These are phyloP conservation scores for Drosophila conformis DNA, from an alignment of 2,888 invertebrate species.

Conservation along the genomic window DNA sequence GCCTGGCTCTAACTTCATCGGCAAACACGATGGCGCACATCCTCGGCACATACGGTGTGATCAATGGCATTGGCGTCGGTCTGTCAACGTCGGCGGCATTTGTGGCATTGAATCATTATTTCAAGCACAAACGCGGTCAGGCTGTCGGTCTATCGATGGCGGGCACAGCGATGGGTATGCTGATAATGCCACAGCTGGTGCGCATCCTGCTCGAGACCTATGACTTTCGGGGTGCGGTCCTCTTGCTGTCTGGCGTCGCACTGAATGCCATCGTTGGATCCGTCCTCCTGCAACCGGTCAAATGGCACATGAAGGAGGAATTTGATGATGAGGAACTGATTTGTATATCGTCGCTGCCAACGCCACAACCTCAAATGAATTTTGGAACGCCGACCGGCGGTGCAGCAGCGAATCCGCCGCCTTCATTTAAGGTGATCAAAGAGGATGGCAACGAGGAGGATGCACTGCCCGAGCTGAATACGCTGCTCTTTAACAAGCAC, in stretches of 20 bases:
- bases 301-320: slow-evolving; percentile 88
- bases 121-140: slow-evolving; percentile 91
- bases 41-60: slow-evolving; percentile 90
- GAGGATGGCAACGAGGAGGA: slow-evolving; percentile 88
- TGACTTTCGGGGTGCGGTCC: slow-evolving; percentile 89
- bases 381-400: slow-evolving; percentile 20
- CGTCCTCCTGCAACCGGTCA: slow-evolving; percentile 89
- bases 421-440: slow-evolving; percentile 89
- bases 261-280: slow-evolving; percentile 89
- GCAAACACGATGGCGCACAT: slow-evolving; percentile 90
- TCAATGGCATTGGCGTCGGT: slow-evolving; percentile 92
- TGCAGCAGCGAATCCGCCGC: slow-evolving; percentile 44
- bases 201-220: slow-evolving; percentile 88
- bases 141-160: slow-evolving; percentile 93
- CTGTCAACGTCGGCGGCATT: slow-evolving; percentile 91
- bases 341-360: slow-evolving; percentile 72
- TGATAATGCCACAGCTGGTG: slow-evolving; percentile 92
- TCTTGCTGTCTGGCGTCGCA: slow-evolving; percentile 89
- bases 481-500: slow-evolving; percentile 83
- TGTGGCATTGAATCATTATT: slow-evolving; percentile 92
- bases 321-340: slow-evolving; percentile 83
- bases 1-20: slow-evolving; percentile 89
- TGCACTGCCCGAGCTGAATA: slow-evolving; percentile 84
- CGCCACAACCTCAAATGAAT: slow-evolving; percentile 63
- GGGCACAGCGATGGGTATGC: slow-evolving; percentile 91